phyloP scores from a whole-genome alignment of 2,888 invertebrate genomes.

The Biston stratarius region DNA sequence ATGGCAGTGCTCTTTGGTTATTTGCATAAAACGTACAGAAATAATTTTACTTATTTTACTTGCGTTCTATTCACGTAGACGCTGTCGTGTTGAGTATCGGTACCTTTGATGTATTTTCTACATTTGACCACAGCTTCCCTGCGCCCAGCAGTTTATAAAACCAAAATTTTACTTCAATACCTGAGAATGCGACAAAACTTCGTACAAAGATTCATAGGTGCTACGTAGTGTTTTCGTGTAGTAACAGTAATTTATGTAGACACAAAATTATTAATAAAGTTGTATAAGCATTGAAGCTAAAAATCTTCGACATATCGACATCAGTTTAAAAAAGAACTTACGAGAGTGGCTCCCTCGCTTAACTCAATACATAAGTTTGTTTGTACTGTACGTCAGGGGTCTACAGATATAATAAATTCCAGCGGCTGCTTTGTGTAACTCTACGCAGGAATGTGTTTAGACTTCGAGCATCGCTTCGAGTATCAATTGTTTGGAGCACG shows the following conservation, averaged over 20 bases:
- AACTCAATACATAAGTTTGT: neutral
- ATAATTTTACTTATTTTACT: neutral
- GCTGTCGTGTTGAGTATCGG: neutral
- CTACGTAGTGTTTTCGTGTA: constrained; percentile 3
- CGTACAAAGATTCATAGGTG: neutral
- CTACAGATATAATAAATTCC: constrained; percentile 24
- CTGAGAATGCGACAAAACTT: neutral
- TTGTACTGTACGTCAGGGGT: constrained; percentile 1
- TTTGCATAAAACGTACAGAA: neutral
- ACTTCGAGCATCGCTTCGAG: constrained; percentile 24
- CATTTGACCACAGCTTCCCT: too few species aligned
- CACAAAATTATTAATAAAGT: neutral
- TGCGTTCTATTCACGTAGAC: neutral
- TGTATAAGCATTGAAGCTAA: neutral
- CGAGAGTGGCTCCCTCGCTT: neutral
- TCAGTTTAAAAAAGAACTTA: neutral
- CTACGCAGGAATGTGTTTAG: constrained; percentile 29
- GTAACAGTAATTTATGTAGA: neutral
- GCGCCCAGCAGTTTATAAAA: too few species aligned
- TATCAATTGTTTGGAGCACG: constrained; percentile 34
- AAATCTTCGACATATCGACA: neutral
- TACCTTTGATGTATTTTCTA: too few species aligned
- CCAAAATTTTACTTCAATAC: neutral
- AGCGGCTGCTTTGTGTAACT: constrained; percentile 28
- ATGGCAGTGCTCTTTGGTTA: neutral